Evolutionary conservation across 2,888 invertebrate genomes (phyloP), one percentile per base, ranked within the genome.

Genomic region (Quadroppia sp.): DNA sequence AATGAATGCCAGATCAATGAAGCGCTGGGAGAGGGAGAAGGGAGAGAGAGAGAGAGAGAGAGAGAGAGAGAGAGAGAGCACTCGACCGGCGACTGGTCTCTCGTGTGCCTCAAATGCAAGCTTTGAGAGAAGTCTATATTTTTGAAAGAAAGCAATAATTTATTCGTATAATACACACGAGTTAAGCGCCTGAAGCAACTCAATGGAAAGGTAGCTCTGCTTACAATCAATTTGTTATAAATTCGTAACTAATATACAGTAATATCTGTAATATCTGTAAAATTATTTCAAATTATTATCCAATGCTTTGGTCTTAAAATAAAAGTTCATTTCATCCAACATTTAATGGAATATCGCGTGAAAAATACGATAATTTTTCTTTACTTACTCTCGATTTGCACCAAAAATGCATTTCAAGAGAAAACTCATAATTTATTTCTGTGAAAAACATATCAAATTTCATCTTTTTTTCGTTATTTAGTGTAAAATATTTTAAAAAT

Each of bases 161-260:
- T 53, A 53, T 53, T 25, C 25, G 17, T 53, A 53, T 53, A 53
- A 53, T 53, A 53, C 53, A 53, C 50, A 50, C 25, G 53, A 53
- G 53, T 53, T 53, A 25, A 53, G 53, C 25, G 53, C 53, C 53
- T 9, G 53, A 25, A 53, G 53, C 53, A 25, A n/a, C 15, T 25
- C 23, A 6, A 25, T 32, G 32, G 59, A 61, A 61, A 32, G 32
- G 32, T 61, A 61, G 59, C 59, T 7, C 59, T 32, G 32, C 30
- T 61, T 61, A 53, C 53, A 61, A 61, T 61, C 59, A 61, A 61
- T 61, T 32, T 61, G 32, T 30, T 61, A 61, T 30, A 53, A 61
- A 61, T 30, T 32, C 30, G 32, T 61, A 61, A 61, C 59, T 61
- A 61, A 48, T 48, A 9, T 48, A 15, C n/a, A 36, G 36, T 36